Evolutionary conservation across 2,797 vertebrate species (phyloP).

Genomic region (Micromesistius poutassou): DNA sequence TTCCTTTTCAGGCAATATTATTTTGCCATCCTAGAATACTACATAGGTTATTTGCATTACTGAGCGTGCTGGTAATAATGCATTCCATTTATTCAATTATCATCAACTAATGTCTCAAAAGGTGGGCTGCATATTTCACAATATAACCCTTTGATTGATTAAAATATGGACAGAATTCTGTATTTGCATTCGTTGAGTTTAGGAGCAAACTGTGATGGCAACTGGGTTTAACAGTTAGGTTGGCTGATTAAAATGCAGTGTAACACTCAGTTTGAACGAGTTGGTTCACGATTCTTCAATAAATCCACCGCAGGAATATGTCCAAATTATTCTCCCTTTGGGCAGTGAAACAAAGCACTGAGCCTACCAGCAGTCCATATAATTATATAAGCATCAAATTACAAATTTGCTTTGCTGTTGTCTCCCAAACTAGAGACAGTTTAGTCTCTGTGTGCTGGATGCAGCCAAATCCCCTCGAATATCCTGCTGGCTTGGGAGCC

Average conservation of each 20-base stretch:
- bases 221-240: background rate
- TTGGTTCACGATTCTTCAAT: background rate
- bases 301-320: background rate
- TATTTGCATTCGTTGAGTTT: background rate
- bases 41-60: background rate
- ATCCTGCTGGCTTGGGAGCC: constrained; percentile 62
- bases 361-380: background rate
- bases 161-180: background rate
- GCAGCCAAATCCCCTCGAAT: constrained; percentile 55
- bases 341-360: background rate
- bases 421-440: background rate
- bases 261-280: background rate
- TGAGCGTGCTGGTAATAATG: background rate
- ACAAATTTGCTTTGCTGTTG: background rate
- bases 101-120: background rate
- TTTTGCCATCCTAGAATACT: background rate
- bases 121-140: background rate
- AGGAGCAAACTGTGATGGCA: background rate
- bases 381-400: background rate
- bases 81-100: background rate
- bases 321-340: background rate
- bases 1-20: background rate
- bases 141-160: background rate
- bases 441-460: constrained; percentile 27
- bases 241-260: background rate